phyloP scores from a whole-genome alignment of 2,797 vertebrate genomes.

The Propithecus deckenii region DNA sequence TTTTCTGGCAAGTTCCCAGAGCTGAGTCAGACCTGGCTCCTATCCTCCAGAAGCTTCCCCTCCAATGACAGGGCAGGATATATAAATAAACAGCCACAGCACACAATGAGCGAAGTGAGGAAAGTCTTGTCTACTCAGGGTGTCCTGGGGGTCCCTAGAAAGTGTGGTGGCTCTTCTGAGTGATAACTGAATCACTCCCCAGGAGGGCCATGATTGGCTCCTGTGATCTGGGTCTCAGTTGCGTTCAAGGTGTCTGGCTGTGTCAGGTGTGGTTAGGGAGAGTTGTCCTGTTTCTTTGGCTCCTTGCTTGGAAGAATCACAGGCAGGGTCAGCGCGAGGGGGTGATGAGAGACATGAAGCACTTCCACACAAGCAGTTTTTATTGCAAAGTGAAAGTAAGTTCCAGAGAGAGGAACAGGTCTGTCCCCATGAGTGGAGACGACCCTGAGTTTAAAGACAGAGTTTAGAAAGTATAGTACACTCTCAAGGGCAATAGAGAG shows the following conservation, averaged over 20 bases:
- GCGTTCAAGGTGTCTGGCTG: not conserved
- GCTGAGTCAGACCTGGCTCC: not conserved
- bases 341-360: too few species aligned
- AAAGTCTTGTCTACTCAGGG: not conserved
- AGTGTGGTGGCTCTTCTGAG: not conserved
- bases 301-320: too few species aligned
- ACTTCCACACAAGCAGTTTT: too few species aligned
- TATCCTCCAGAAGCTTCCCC: not conserved
- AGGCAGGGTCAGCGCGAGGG: too few species aligned
- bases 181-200: not conserved
- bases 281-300: too few species aligned
- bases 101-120: not conserved
- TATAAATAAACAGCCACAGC: not conserved
- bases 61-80: not conserved
- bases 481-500: too few species aligned
- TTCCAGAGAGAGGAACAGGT: too few species aligned
- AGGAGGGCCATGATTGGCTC: not conserved
- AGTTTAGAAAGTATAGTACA: too few species aligned
- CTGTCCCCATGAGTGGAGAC: too few species aligned
- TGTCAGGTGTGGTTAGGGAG: too few species aligned
- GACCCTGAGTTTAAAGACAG: too few species aligned
- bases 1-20: constrained; percentile 34
- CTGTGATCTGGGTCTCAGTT: not conserved
- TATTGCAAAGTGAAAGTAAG: too few species aligned
- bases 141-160: not conserved